Evolutionary conservation across 2,797 vertebrate species (phyloP), one percentile per base, ranked within the genome.

Genomic region (Lagodon rhomboides): DNA sequence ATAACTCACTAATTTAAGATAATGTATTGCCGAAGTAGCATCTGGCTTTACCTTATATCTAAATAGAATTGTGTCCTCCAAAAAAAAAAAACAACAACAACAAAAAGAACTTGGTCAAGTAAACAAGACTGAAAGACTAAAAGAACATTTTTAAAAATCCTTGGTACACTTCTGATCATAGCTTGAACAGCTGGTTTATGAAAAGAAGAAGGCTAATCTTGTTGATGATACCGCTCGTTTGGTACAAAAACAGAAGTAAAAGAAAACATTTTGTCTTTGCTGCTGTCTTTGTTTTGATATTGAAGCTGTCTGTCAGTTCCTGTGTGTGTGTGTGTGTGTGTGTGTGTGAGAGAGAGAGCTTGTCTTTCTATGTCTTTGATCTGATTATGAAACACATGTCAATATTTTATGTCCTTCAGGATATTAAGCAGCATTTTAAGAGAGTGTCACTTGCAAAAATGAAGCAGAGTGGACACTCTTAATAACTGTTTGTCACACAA

Each of bases 401-500:
- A 72, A 44, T 64, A 55, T 71, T 77, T 55, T 13, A 44, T 84
- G 65, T 68, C 43, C 55, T 72, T 62, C 25, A 49, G 30, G 65
- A 82, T 64, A 73, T 77, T 77, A 67, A 74, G 55, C 23, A 27
- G 59, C 12, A 3, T 54, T 68, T 67, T 60, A 61, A 68, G 23
- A 47, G 49, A 60, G 25, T 65, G 50, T 53, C 73, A 67, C 41
- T 64, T 22, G 60, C 46, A 77, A 75, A 75, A 80, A 83, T 91
- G 82, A 73, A 77, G 66, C 60, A 77, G 79, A 86, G 82, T 87
- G 83, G 82, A 82, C n/a, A 56, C 66, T 49, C 44, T 75, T 73
- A 41, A 59, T 78, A 23, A 17, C 13, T 61, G 15, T 65, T 79
- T 79, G 68, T 41, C 55, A 50, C 54, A 8, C 77, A 82, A 61